phyloP scores from a whole-genome alignment of 2,888 invertebrate genomes.

The Caenorhabditis sp. region DNA sequence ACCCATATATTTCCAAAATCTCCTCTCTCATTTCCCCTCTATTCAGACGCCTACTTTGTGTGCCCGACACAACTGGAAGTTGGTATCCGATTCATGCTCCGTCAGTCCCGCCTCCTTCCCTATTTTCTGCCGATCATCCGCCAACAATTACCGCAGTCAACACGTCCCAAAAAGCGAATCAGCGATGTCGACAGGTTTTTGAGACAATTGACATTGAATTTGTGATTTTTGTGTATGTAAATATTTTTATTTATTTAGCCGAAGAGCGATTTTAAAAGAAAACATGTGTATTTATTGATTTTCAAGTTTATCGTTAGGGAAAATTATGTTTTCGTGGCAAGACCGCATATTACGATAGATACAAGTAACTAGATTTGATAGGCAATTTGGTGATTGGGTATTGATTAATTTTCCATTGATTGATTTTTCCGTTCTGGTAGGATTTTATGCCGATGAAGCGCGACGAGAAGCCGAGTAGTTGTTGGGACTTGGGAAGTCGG shows the following conservation, averaged over 20 bases:
- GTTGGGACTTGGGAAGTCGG: slow-evolving; percentile 61
- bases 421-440: too few species aligned
- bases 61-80: slow-evolving; percentile 45
- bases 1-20: too few species aligned
- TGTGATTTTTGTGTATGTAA: slow-evolving; percentile 8
- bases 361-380: too few species aligned
- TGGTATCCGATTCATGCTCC: slow-evolving; percentile 46
- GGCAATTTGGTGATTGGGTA: too few species aligned
- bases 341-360: background rate
- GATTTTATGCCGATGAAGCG: slow-evolving; percentile 46
- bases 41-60: slow-evolving; percentile 47
- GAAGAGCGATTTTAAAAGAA: too few species aligned
- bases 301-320: background rate
- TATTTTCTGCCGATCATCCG: slow-evolving; percentile 43
- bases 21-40: too few species aligned
- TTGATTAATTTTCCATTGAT: too few species aligned
- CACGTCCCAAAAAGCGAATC: slow-evolving; percentile 29
- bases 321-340: too few species aligned
- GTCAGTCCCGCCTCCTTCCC: slow-evolving; percentile 44
- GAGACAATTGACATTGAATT: slow-evolving; percentile 4
- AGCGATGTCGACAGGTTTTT: slow-evolving; percentile 39
- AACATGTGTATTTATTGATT: too few species aligned
- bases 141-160: slow-evolving; percentile 30
- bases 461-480: slow-evolving; percentile 63
- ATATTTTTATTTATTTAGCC: too few species aligned